Percentiles rank a stretch among this genome's conserved stretches.
Evolutionary conservation across 1,140 invertebrate species (phyloP).

Genomic region (Contarinia nasturtii): DNA sequence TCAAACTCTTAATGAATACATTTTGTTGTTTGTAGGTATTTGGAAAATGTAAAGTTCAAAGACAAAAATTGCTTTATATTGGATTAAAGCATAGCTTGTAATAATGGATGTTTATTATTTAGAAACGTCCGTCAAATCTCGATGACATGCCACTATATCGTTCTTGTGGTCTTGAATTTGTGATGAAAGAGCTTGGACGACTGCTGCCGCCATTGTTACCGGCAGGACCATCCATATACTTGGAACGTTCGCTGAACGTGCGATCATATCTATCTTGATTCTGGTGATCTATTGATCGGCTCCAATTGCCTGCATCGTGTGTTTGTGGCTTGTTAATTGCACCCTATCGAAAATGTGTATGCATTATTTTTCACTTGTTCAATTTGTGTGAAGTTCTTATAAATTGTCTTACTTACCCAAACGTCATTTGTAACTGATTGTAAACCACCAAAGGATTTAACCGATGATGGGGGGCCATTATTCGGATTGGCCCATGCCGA

Average conservation of each 20-base stretch:
- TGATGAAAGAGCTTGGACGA: not conserved
- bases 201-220: not conserved
- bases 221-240: not conserved
- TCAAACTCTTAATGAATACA: too few relatives aligned
- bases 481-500: slow-evolving; percentile 8
- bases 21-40: too few relatives aligned
- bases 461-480: slow-evolving; percentile 9
- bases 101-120: not conserved
- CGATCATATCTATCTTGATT: slow-evolving; percentile 19
- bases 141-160: not conserved
- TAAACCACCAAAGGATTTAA: slow-evolving; percentile 2
- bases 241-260: slow-evolving; percentile 17
- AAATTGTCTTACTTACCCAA: not conserved
- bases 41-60: too few relatives aligned
- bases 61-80: too few relatives aligned
- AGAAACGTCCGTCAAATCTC: not conserved
- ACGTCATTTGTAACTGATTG: slow-evolving; percentile 1
- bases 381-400: too few relatives aligned
- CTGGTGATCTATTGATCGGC: slow-evolving; percentile 11
- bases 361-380: too few relatives aligned
- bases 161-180: slow-evolving; percentile 1
- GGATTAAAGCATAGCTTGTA: too few relatives aligned
- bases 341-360: too few relatives aligned
- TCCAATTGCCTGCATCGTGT: slow-evolving; percentile 11
- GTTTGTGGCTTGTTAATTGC: too few relatives aligned